Percentiles rank a stretch among this genome's conserved stretches.
Evolutionary conservation across 2,888 invertebrate species (phyloP).

Genomic region (Archaeoteleia sp.): DNA sequence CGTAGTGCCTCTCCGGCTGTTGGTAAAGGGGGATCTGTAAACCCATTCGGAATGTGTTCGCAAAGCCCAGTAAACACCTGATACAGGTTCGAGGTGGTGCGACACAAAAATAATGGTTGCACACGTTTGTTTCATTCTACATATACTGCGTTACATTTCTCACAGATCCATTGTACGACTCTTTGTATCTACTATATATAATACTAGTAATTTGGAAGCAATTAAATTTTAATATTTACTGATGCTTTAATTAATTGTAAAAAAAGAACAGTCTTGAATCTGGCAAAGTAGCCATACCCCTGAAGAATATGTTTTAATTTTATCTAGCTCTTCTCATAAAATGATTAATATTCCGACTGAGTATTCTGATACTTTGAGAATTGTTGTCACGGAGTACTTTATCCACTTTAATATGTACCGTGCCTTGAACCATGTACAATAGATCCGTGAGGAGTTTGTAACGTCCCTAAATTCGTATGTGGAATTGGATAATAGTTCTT

Average conservation of each 20-base stretch:
- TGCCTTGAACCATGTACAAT: constrained; percentile 13
- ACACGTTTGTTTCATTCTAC: constrained; percentile 47
- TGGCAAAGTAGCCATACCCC: no score
- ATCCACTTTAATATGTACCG: no score
- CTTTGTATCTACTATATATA: no score
- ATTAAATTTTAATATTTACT: no score
- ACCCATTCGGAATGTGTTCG: constrained; percentile 74
- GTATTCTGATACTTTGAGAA: no score
- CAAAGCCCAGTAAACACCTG: constrained; percentile 72
- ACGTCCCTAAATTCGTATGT: constrained; percentile 39
- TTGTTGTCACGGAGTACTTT: no score
- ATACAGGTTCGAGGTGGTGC: constrained; percentile 44
- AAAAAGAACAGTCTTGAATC: no score
- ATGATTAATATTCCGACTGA: no score
- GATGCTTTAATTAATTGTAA: no score
- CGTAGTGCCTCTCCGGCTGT: constrained; percentile 78
- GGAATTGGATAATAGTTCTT: constrained; percentile 47
- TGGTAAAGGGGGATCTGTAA: constrained; percentile 80
- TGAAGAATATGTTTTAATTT: no score
- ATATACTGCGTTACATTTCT: constrained; percentile 44
- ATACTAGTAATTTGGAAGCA: no score
- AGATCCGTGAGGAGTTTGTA: constrained; percentile 29
- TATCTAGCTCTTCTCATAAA: no score
- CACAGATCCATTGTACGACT: constrained; percentile 23
- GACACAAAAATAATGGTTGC: constrained; percentile 40